phyloP scores from a whole-genome alignment of 2,797 vertebrate genomes.

The Eptatretus atami region DNA sequence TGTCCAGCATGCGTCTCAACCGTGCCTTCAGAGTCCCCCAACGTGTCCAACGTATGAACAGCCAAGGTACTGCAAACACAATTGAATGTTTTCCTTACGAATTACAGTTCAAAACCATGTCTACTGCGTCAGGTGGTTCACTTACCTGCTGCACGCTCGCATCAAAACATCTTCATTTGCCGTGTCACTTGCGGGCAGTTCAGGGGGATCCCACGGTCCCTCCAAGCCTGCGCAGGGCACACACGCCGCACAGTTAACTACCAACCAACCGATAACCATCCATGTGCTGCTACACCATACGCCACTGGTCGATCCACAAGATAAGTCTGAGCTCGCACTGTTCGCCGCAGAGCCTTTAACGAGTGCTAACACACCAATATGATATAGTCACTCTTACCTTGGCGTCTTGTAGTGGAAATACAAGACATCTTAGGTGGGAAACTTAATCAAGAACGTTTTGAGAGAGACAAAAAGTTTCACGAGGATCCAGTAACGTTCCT shows the following conservation, averaged over 20 bases:
- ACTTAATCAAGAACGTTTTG: too few species aligned
- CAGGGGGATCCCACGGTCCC: conserved; percentile 28
- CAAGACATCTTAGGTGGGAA: too few species aligned
- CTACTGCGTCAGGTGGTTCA: not conserved
- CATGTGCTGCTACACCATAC: too few species aligned
- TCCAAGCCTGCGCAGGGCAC: conserved; percentile 32
- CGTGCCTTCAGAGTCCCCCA: conserved; percentile 48
- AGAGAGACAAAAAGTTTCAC: too few species aligned
- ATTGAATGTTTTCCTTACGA: not conserved
- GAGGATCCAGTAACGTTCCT: too few species aligned
- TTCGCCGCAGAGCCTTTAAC: too few species aligned
- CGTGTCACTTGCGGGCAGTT: conserved; percentile 50
- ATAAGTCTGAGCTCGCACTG: too few species aligned
- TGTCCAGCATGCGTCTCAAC: conserved; percentile 24
- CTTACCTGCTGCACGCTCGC: conserved; percentile 45
- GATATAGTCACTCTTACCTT: too few species aligned
- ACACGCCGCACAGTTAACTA: not conserved
- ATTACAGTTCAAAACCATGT: not conserved
- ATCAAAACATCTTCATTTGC: conserved; percentile 66
- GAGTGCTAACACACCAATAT: too few species aligned
- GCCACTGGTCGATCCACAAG: too few species aligned
- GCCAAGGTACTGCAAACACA: conserved; percentile 19
- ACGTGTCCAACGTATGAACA: conserved; percentile 39
- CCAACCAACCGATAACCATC: too few species aligned
- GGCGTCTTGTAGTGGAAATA: too few species aligned